These are phyloP conservation scores for Miopithecus talapoin DNA, from an alignment of 2,797 vertebrate species.

Conservation along the genomic window DNA sequence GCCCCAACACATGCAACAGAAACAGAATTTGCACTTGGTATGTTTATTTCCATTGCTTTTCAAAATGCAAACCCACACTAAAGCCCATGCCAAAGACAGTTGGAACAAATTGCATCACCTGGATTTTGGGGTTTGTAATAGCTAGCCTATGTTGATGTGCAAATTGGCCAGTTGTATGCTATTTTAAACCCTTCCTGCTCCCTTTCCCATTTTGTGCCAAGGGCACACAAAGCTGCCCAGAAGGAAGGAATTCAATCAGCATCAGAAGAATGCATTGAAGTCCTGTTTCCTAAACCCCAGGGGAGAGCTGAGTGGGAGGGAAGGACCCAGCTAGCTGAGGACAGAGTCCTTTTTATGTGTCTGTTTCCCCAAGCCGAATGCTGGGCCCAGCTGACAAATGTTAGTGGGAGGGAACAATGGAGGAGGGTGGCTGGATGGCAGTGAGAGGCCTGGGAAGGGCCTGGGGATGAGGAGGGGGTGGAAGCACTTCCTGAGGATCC, in stretches of 20 bases:
- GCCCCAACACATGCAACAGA: no score
- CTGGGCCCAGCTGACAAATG: not conserved
- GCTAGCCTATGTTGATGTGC: not conserved
- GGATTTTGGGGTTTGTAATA: conserved; percentile 9
- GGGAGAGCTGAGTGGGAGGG: not conserved
- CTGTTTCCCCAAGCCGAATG: not conserved
- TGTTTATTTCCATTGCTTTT: conserved; percentile 10
- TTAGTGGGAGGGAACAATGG: not conserved
- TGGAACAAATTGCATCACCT: conserved; percentile 57
- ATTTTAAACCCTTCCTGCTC: conserved; percentile 28
- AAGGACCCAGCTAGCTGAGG: not conserved
- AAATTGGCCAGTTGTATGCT: not conserved
- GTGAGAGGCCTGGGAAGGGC: not conserved
- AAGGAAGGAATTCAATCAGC: conserved; percentile 31
- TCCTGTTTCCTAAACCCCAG: conserved; percentile 33
- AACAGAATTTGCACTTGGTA: not conserved
- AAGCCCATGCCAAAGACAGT: not conserved
- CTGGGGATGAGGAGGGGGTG: not conserved
- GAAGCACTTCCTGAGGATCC: not conserved
- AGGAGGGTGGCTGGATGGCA: not conserved
- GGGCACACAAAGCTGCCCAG: not conserved
- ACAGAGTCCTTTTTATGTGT: not conserved
- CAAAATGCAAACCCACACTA: not conserved
- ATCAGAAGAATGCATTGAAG: conserved; percentile 42
- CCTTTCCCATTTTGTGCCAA: not conserved